phyloP scores from a whole-genome alignment of 2,113 vertebrate species.

The Forbesichthys agassizii region DNA sequence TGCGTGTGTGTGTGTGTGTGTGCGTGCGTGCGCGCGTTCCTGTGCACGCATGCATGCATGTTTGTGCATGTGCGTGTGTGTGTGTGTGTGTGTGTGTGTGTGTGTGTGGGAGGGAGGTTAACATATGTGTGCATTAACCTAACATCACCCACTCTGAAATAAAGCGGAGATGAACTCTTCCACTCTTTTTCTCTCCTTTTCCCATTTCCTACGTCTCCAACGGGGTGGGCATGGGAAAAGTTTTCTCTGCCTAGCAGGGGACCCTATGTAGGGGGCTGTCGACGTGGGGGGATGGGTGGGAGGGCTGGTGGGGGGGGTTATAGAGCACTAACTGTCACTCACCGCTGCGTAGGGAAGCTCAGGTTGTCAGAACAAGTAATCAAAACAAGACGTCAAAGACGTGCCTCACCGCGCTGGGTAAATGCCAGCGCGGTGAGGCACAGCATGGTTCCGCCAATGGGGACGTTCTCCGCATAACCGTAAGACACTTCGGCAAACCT shows the following conservation, averaged over 20 bases:
- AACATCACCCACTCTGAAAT: background rate
- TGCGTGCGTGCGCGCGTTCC: background rate
- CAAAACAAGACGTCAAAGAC: constrained; percentile 28
- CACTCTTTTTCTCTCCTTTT: constrained; percentile 8
- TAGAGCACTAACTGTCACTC: constrained; percentile 4
- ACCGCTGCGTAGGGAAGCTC: background rate
- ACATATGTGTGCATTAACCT: background rate
- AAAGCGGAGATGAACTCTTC: constrained; percentile 48
- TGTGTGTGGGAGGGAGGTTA: background rate
- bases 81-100: background rate
- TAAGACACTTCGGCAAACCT: too few species aligned
- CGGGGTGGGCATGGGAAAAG: constrained; percentile 5
- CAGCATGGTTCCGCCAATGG: too few species aligned
- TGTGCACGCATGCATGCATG: too few species aligned
- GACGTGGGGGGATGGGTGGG: background rate
- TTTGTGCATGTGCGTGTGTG: background rate
- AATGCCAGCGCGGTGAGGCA: background rate
- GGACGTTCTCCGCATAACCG: too few species aligned
- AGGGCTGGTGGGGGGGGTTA: background rate
- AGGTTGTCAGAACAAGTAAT: background rate
- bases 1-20: background rate
- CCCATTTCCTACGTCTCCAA: constrained; percentile 5
- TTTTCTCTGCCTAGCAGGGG: constrained; percentile 28
- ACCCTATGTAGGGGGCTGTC: constrained; percentile 10
- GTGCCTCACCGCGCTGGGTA: background rate